Conservation (phyloP, 1,140 invertebrate species). For the Saccostrea glomerata region DNA sequence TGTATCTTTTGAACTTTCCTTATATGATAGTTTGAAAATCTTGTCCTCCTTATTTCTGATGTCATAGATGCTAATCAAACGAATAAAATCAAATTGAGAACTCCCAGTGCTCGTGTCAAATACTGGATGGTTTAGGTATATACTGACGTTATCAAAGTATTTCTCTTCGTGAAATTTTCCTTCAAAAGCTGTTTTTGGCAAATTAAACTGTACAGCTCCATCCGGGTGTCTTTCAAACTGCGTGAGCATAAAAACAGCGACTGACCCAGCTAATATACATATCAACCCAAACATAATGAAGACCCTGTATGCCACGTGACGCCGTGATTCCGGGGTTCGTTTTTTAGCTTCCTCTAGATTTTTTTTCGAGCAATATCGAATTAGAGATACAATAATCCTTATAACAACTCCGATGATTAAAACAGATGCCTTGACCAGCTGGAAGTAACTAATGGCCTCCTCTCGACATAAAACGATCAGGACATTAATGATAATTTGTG, state of each 20-base stretch:
- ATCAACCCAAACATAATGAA: conserved; percentile 71
- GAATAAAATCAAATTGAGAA: conserved; percentile 58
- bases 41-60: conserved; percentile 58
- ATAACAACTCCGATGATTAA: conserved; percentile 67
- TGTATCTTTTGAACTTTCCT: conserved; percentile 53
- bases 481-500: conserved; percentile 70
- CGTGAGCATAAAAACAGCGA: conserved; percentile 69
- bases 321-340: conserved; percentile 52
- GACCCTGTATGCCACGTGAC: conserved; percentile 63
- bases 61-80: conserved; percentile 63
- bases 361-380: conserved; percentile 67
- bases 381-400: conserved; percentile 63
- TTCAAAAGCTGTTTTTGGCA: conserved; percentile 65
- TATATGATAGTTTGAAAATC: conserved; percentile 60
- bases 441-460: conserved; percentile 72
- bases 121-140: conserved; percentile 64
- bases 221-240: conserved; percentile 64
- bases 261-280: conserved; percentile 58
- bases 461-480: conserved; percentile 70
- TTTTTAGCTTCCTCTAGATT: conserved; percentile 54
- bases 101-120: conserved; percentile 53
- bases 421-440: conserved; percentile 69
- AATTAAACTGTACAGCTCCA: conserved; percentile 66
- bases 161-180: conserved; percentile 67
- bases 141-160: conserved; percentile 70